These are phyloP conservation scores for Subanguina moxae DNA, from an alignment of 1,140 invertebrate genomes.

Conservation along the genomic window DNA sequence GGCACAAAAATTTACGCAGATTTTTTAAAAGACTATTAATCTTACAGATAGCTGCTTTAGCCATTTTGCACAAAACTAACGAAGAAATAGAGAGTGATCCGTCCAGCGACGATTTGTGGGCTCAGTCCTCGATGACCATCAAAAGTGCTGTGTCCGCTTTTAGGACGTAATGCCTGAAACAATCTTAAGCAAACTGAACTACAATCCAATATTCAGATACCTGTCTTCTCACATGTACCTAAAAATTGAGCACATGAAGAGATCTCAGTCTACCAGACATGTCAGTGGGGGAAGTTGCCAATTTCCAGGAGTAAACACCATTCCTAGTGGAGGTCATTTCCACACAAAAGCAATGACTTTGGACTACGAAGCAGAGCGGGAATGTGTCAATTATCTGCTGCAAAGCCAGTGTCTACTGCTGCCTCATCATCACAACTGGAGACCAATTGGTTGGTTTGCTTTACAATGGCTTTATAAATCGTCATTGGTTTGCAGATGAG, in stretches of 20 bases:
- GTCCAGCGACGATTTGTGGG: slow-evolving; percentile 23
- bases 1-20: too few relatives aligned
- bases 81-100: slow-evolving; percentile 21
- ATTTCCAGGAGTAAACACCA: slow-evolving; percentile 24
- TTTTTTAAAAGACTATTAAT: background rate
- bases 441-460: slow-evolving; percentile 20
- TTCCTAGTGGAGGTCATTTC: slow-evolving; percentile 19
- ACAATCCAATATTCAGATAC: too few relatives aligned
- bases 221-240: slow-evolving; percentile 35
- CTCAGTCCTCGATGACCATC: slow-evolving; percentile 30
- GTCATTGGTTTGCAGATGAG: background rate
- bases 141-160: slow-evolving; percentile 35
- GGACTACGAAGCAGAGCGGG: slow-evolving; percentile 26
- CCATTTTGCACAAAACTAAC: slow-evolving; percentile 7
- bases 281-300: background rate
- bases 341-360: slow-evolving; percentile 31
- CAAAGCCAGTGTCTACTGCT: slow-evolving; percentile 22
- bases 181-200: too few relatives aligned
- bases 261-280: slow-evolving; percentile 22
- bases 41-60: background rate
- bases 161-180: slow-evolving; percentile 22
- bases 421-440: slow-evolving; percentile 33
- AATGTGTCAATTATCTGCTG: slow-evolving; percentile 25
- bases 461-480: too few relatives aligned
- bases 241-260: slow-evolving; percentile 47